These are phyloP conservation scores for Aselliscus stoliczkanus DNA, from an alignment of 2,797 vertebrate species.

Conservation along the genomic window DNA sequence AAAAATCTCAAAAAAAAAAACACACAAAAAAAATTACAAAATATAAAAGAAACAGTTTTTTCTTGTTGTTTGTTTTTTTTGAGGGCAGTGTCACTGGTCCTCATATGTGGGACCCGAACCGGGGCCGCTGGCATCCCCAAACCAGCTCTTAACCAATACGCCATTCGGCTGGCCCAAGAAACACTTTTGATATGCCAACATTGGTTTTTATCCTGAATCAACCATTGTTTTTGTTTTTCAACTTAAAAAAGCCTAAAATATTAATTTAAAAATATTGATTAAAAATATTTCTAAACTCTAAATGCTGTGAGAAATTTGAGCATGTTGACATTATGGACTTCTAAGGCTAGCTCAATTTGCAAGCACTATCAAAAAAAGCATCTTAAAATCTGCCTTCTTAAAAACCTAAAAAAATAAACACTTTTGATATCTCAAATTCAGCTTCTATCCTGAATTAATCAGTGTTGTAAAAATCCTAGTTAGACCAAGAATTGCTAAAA, in stretches of 20 bases:
- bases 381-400: not conserved
- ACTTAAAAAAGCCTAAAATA: not conserved
- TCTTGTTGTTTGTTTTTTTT: no score
- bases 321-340: not conserved
- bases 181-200: not conserved
- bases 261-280: not conserved
- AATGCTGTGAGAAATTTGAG: not conserved
- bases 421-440: not conserved
- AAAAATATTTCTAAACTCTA: not conserved
- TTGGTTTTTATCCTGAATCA: not conserved
- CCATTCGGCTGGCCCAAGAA: no score
- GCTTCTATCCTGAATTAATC: not conserved
- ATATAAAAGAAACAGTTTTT: not conserved
- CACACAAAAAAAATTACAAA: not conserved
- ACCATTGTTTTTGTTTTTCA: not conserved
- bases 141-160: no score
- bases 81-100: no score
- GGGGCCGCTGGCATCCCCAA: no score
- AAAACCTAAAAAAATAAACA: not conserved
- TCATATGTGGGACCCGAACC: no score
- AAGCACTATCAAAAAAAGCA: not conserved
- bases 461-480: not conserved
- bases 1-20: not conserved
- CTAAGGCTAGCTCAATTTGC: not conserved
- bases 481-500: not conserved